phyloP scores from a whole-genome alignment of 2,113 vertebrate genomes.

The Xenotilapia flavipinnis region DNA sequence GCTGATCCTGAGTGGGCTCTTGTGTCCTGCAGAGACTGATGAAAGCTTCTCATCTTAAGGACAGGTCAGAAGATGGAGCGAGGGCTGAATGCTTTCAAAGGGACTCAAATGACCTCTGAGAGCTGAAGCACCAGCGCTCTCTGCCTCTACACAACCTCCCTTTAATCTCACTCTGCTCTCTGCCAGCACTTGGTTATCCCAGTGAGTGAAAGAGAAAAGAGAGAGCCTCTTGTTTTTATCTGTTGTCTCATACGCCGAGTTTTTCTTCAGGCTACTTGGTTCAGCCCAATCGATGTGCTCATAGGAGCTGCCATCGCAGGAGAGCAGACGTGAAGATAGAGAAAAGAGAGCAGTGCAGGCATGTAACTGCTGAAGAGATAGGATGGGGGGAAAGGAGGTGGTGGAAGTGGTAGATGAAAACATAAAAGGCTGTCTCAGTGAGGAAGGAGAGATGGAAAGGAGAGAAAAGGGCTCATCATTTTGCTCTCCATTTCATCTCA shows the following conservation, averaged over 20 bases:
- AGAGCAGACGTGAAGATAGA: not conserved
- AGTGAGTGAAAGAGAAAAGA: constrained; percentile 34
- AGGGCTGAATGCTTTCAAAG: constrained; percentile 61
- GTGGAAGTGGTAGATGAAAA: constrained; percentile 19
- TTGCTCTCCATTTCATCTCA: constrained; percentile 25
- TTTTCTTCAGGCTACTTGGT: not conserved
- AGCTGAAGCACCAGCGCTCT: constrained; percentile 37
- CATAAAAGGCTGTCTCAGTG: constrained; percentile 7
- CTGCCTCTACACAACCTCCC: constrained; percentile 52
- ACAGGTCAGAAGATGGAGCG: constrained; percentile 49
- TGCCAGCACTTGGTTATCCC: constrained; percentile 60
- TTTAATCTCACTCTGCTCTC: constrained; percentile 71
- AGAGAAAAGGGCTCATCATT: constrained; percentile 26
- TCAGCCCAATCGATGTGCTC: not conserved
- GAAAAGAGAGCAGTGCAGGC: not conserved
- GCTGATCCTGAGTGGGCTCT: constrained; percentile 67
- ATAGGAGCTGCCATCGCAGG: not conserved
- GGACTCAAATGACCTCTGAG: constrained; percentile 52
- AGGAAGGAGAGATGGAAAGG: not conserved
- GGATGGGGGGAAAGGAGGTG: not conserved
- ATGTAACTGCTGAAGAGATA: not conserved
- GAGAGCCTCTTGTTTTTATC: constrained; percentile 17
- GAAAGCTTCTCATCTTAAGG: constrained; percentile 68
- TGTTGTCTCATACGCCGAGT: not conserved
- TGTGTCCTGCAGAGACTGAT: constrained; percentile 62